phyloP scores from a whole-genome alignment of 2,113 vertebrate genomes.

The Cebus imitator region DNA sequence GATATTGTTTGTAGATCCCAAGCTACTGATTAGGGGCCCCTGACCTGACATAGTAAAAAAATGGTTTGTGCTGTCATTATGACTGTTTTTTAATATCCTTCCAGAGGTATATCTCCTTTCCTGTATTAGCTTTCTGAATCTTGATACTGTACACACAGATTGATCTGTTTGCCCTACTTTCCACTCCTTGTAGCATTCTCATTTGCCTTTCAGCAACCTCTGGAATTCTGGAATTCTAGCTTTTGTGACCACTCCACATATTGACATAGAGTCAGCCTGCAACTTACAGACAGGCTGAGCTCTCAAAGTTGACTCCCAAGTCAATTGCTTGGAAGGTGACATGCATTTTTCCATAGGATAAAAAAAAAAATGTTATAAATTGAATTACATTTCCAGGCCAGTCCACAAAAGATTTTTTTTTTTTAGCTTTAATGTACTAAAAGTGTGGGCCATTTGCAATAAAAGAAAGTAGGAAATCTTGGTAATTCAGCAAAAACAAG shows the following conservation, averaged over 20 bases:
- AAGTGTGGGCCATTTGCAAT: constrained; percentile 20
- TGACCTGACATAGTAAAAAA: constrained; percentile 31
- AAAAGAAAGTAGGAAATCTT: constrained; percentile 53
- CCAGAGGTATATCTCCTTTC: neutral
- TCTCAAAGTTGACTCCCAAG: constrained; percentile 66
- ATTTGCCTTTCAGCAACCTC: constrained; percentile 2
- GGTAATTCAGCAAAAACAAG: constrained; percentile 34
- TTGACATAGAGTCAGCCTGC: constrained; percentile 26
- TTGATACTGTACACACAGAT: constrained; percentile 9
- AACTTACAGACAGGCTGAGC: constrained; percentile 2
- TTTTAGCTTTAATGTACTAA: constrained; percentile 33
- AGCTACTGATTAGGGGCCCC: constrained; percentile 7
- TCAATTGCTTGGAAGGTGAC: constrained; percentile 55
- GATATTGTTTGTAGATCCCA: constrained; percentile 8
- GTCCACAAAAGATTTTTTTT: constrained; percentile 11
- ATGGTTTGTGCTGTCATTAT: neutral
- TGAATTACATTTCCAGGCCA: constrained; percentile 49
- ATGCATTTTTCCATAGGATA: constrained; percentile 53
- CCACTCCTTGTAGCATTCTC: neutral
- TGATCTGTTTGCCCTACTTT: constrained; percentile 29
- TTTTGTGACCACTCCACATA: constrained; percentile 34
- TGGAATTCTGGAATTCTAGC: constrained; percentile 28
- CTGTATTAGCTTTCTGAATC: constrained; percentile 55
- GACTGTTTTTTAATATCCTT: constrained; percentile 40
- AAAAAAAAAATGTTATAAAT: constrained; percentile 46